Conservation (phyloP, 1,140 invertebrate genomes). For the Aporrectodea caliginosa region DNA sequence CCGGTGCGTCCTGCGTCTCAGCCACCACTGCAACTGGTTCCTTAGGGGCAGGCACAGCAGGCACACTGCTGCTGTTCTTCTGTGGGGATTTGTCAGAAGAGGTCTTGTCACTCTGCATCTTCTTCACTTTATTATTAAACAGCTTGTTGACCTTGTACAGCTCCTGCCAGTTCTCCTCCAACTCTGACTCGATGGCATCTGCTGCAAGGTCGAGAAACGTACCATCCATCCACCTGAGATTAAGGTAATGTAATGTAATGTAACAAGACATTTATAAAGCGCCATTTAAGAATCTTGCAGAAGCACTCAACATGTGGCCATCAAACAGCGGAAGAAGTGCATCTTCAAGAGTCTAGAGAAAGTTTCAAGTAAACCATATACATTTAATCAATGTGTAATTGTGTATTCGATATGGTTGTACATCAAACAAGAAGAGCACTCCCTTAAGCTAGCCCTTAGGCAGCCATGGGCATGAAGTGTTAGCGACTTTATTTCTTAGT, state of each 20-base stretch:
- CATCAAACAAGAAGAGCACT: too few species aligned
- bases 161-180: constrained; percentile 20
- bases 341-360: too few species aligned
- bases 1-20: neutral
- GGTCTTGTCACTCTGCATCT: neutral
- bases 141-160: constrained; percentile 23
- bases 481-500: too few species aligned
- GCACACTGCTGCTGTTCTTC: neutral
- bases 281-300: too few species aligned
- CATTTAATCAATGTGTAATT: neutral
- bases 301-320: too few species aligned
- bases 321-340: too few species aligned
- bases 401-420: constrained; percentile 1
- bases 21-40: neutral
- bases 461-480: too few species aligned
- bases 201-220: constrained; percentile 77
- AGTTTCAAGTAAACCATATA: neutral
- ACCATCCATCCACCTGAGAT: constrained; percentile 73
- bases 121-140: constrained; percentile 19
- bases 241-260: too few species aligned
- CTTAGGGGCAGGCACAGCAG: neutral
- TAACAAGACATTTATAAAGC: too few species aligned
- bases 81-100: neutral
- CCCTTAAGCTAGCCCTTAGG: too few species aligned
- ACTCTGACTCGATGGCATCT: constrained; percentile 45